A percentile compares a stretch with the other conserved stretches of the same genome.
Conservation (phyloP, 2,797 vertebrate genomes). For the Cossypha caffra region DNA sequence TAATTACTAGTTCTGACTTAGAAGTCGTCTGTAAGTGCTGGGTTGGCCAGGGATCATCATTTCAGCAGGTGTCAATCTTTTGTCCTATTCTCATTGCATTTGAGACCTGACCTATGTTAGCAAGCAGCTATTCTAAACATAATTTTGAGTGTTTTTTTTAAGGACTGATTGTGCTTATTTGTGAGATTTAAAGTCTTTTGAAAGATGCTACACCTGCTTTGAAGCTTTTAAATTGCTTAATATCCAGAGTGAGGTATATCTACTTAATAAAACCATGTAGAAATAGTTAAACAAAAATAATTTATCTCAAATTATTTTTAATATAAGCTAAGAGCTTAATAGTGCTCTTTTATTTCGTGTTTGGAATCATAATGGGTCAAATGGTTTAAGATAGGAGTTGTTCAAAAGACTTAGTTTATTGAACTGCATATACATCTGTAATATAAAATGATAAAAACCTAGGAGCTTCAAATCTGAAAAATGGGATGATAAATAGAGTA, state of each 20-base stretch:
- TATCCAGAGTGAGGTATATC: neutral
- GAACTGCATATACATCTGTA: neutral
- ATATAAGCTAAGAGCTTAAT: neutral
- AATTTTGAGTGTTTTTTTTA: neutral
- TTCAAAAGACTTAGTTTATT: neutral
- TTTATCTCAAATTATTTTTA: neutral
- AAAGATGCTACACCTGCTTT: neutral
- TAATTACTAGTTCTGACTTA: neutral
- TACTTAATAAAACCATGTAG: neutral
- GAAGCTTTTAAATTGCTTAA: neutral
- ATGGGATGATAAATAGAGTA: neutral
- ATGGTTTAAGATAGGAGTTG: neutral
- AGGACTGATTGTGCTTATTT: neutral
- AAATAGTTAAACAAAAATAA: neutral
- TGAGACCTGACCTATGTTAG: neutral
- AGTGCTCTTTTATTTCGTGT: neutral
- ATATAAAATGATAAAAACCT: neutral
- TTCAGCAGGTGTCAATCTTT: neutral
- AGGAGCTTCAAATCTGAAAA: neutral
- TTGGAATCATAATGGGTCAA: neutral
- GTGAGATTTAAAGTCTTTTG: neutral
- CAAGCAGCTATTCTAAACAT: neutral
- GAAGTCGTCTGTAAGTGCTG: neutral
- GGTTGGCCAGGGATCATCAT: neutral
- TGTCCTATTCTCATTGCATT: neutral